Evolutionary conservation across 23 tunicate genomes (phyloP).

Genomic region (Phallusia fumigata): DNA sequence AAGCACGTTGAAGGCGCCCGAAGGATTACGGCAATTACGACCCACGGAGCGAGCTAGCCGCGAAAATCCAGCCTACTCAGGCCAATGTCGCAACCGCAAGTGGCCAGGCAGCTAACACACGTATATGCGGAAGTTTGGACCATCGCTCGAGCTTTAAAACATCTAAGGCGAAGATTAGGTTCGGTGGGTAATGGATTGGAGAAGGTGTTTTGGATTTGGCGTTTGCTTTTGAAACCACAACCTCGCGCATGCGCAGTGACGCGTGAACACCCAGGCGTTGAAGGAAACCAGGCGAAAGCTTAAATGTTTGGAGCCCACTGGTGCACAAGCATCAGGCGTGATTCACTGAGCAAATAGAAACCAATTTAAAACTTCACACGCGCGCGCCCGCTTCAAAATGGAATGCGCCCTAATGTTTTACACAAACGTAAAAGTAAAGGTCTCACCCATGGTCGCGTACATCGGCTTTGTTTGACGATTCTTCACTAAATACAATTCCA

Average conservation of each 20-base stretch:
- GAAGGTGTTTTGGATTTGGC: not conserved
- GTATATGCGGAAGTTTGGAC: not conserved
- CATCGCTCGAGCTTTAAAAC: no score
- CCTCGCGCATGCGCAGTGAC: not conserved
- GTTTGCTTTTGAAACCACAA: constrained; percentile 3
- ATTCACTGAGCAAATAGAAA: not conserved
- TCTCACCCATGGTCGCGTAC: constrained; percentile 5
- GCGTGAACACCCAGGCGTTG: not conserved
- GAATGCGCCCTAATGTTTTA: not conserved
- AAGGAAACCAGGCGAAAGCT: not conserved
- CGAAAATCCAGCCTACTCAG: not conserved
- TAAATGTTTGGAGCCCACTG: not conserved
- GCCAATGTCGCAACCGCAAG: not conserved
- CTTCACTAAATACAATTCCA: no score
- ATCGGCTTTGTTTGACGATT: not conserved
- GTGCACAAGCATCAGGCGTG: not conserved
- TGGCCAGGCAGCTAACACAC: not conserved
- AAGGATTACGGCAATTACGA: not conserved
- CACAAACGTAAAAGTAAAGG: not conserved
- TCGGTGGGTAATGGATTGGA: no score
- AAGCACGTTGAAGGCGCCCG: not conserved
- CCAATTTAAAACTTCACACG: not conserved
- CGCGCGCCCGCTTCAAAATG: not conserved
- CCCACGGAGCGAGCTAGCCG: not conserved
- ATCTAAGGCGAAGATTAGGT: no score